Conservation (phyloP, 1,140 invertebrate species). For the Lithobius niger region DNA sequence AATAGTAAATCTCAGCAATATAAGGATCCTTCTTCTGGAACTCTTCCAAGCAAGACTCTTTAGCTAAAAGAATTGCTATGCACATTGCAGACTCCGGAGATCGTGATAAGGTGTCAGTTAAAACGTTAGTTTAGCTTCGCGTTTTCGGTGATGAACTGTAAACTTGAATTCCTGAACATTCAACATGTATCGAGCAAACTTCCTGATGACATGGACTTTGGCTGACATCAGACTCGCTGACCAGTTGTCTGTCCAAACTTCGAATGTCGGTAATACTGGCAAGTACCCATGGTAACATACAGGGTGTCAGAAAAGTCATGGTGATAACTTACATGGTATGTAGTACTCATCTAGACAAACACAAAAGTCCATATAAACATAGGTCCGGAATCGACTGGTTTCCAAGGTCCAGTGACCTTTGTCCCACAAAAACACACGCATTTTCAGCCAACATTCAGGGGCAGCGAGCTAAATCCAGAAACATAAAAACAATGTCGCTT, state of each 20-base stretch:
- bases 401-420: too few relatives aligned
- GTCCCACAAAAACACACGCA: too few relatives aligned
- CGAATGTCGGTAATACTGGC: background rate
- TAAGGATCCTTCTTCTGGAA: too few relatives aligned
- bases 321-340: too few relatives aligned
- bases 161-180: background rate
- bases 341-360: too few relatives aligned
- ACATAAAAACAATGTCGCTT: too few relatives aligned
- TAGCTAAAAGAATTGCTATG: background rate
- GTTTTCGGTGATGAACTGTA: background rate
- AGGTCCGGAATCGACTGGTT: too few relatives aligned
- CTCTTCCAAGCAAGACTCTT: background rate
- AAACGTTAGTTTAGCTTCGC: background rate
- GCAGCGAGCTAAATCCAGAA: too few relatives aligned
- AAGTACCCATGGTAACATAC: background rate
- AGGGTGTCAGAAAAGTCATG: too few relatives aligned
- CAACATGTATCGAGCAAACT: background rate
- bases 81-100: background rate
- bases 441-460: too few relatives aligned
- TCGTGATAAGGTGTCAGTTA: background rate
- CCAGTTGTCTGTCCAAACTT: background rate
- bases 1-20: too few relatives aligned
- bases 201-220: background rate
- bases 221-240: background rate
- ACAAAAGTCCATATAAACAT: too few relatives aligned